These are phyloP conservation scores for Bombus impatiens DNA, from an alignment of 1,140 invertebrate genomes.

Conservation along the genomic window DNA sequence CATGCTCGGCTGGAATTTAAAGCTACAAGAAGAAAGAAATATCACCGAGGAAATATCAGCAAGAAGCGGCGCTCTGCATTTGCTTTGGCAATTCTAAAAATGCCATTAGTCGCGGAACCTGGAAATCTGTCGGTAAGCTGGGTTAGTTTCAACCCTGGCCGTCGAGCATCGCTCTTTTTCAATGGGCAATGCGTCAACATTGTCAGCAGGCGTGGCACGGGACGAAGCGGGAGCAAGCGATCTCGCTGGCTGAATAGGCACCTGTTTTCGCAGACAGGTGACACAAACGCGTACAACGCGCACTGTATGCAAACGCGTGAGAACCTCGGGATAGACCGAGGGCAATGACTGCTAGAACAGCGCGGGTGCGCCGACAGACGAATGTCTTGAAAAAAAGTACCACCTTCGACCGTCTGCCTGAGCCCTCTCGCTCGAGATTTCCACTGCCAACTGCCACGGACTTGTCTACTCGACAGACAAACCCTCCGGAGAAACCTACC, in stretches of 20 bases:
- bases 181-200: slow-evolving; percentile 16
- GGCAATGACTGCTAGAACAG: slow-evolving; percentile 74
- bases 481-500: neutral
- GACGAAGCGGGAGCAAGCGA: slow-evolving; percentile 54
- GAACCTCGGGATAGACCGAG: slow-evolving; percentile 62
- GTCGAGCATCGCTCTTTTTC: slow-evolving; percentile 12
- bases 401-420: slow-evolving; percentile 46
- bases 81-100: neutral
- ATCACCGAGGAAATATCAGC: too few species aligned
- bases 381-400: slow-evolving; percentile 62
- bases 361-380: slow-evolving; percentile 49
- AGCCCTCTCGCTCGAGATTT: slow-evolving; percentile 26
- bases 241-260: slow-evolving; percentile 76
- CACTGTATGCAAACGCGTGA: slow-evolving; percentile 63
- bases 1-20: neutral
- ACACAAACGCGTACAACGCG: slow-evolving; percentile 60
- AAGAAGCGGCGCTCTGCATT: too few species aligned
- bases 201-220: slow-evolving; percentile 22
- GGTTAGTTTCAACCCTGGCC: slow-evolving; percentile 1
- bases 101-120: neutral
- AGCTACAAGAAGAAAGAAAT: too few species aligned
- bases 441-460: neutral
- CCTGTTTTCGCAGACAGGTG: slow-evolving; percentile 74
- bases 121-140: neutral
- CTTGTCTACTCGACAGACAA: slow-evolving; percentile 19